Evolutionary conservation across 2,888 invertebrate genomes (phyloP).

Genomic region (Boloria selene): DNA sequence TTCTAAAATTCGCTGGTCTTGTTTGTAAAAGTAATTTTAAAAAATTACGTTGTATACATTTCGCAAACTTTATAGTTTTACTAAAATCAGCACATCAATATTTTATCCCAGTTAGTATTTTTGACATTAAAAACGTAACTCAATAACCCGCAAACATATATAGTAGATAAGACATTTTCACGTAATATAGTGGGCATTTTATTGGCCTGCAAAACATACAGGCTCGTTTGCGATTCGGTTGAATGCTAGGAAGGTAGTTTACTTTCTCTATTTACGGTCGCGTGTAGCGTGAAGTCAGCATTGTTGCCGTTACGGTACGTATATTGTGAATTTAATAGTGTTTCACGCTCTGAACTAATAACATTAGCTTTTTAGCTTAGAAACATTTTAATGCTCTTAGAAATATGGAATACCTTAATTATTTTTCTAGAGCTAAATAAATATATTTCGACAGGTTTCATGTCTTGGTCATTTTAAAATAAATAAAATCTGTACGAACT

Average conservation of each 20-base stretch:
- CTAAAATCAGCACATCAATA: no score
- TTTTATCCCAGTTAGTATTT: no score
- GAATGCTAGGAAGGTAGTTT: constrained; percentile 38
- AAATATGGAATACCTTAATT: not conserved
- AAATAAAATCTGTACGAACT: not conserved
- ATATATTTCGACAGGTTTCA: not conserved
- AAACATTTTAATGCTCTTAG: not conserved
- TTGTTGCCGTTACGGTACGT: constrained; percentile 21
- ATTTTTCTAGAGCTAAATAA: not conserved
- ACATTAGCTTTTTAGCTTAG: not conserved
- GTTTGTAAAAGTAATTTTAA: no score
- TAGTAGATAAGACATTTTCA: constrained; percentile 2
- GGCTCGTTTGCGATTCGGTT: constrained; percentile 28
- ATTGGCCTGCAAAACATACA: constrained; percentile 28
- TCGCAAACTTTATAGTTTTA: no score
- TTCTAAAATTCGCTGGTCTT: no score
- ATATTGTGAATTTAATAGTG: constrained; percentile 17
- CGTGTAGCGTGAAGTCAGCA: constrained; percentile 19
- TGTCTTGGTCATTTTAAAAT: not conserved
- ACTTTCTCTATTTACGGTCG: constrained; percentile 27
- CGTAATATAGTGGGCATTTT: constrained; percentile 28
- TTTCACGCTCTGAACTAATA: constrained; percentile 7
- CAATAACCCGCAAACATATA: not conserved
- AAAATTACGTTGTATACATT: no score
- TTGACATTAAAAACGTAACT: no score